A percentile compares a stretch with the other conserved stretches of the same genome.
Conservation (phyloP, 2,888 invertebrate genomes). For the Sminthurinus aureus region DNA sequence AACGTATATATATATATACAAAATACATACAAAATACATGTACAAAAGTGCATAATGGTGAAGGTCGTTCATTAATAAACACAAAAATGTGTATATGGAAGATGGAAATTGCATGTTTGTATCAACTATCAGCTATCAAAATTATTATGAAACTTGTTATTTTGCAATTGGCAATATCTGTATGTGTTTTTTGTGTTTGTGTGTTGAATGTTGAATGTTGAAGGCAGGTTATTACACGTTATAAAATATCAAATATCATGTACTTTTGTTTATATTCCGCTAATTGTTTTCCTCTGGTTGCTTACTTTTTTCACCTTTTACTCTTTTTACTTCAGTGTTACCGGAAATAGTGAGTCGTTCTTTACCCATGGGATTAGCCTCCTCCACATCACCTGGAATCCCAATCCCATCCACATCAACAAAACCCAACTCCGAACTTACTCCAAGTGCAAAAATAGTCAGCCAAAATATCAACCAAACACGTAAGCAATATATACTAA, state of each 20-base stretch:
- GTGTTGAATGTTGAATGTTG: too few relatives aligned
- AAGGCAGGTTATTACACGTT: neutral
- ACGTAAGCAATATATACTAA: too few relatives aligned
- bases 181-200: neutral
- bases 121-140: too few relatives aligned
- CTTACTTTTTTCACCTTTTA: conserved; percentile 28
- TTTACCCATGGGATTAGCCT: conserved; percentile 10
- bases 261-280: neutral
- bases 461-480: conserved; percentile 58
- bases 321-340: conserved; percentile 39
- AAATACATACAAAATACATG: too few relatives aligned
- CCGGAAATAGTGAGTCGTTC: conserved; percentile 34
- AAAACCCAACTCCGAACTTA: conserved; percentile 3
- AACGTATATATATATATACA: too few relatives aligned
- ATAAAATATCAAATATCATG: neutral
- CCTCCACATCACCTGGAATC: conserved; percentile 33
- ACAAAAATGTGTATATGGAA: neutral
- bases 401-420: neutral
- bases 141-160: neutral
- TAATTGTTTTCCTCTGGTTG: neutral
- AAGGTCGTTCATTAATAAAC: conserved; percentile 4
- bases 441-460: conserved; percentile 47
- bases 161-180: too few relatives aligned
- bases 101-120: neutral
- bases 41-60: neutral